Evolutionary conservation across 2,113 vertebrate genomes (phyloP).

Genomic region (Cebidichthys violaceus): DNA sequence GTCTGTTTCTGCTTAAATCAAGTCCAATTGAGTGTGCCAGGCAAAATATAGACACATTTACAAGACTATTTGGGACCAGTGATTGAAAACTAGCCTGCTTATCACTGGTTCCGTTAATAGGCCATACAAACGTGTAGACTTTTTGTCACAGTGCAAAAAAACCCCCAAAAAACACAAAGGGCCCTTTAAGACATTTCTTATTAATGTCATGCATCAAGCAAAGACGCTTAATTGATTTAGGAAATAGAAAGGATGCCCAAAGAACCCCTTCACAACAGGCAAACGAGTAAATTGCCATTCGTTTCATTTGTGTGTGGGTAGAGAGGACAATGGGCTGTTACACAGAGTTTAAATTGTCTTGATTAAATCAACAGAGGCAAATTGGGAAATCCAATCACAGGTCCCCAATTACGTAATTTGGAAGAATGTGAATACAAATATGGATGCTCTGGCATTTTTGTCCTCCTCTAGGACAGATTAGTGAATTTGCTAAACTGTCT

Average conservation of each 20-base stretch:
- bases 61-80: constrained; percentile 42
- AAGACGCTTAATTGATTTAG: constrained; percentile 83
- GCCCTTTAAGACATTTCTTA: constrained; percentile 68
- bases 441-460: constrained; percentile 75
- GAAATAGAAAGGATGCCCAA: constrained; percentile 84
- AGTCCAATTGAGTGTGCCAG: constrained; percentile 33
- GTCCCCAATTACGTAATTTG: constrained; percentile 87
- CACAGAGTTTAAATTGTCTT: constrained; percentile 84
- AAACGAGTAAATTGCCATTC: constrained; percentile 84
- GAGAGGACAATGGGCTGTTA: constrained; percentile 83
- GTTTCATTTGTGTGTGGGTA: constrained; percentile 83
- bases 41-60: constrained; percentile 11
- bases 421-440: constrained; percentile 87
- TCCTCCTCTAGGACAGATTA: constrained; percentile 54
- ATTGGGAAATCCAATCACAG: constrained; percentile 87
- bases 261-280: constrained; percentile 77
- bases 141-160: constrained; percentile 35
- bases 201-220: constrained; percentile 81
- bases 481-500: constrained; percentile 74
- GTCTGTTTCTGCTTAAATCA: constrained; percentile 3
- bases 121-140: constrained; percentile 58
- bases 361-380: constrained; percentile 88
- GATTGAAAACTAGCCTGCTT: constrained; percentile 54
- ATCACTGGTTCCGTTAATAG: constrained; percentile 48
- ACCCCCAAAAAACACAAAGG: constrained; percentile 28